phyloP scores from a whole-genome alignment of 2,888 invertebrate species.

The Dasypogon diadema region DNA sequence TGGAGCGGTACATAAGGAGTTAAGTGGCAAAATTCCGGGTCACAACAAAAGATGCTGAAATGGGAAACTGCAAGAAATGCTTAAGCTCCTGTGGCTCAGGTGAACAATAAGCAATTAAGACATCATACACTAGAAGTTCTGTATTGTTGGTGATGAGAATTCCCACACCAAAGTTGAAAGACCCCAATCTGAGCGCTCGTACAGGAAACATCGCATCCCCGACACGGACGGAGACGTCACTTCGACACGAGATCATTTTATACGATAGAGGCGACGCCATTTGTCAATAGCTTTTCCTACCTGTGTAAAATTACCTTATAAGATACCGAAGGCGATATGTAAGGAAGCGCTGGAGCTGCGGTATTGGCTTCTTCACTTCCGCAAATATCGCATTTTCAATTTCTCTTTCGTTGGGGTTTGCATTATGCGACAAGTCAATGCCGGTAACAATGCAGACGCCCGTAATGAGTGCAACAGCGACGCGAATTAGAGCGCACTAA shows the following conservation, averaged over 20 bases:
- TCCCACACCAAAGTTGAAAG: constrained; percentile 52
- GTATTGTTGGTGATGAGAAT: constrained; percentile 29
- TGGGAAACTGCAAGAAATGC: constrained; percentile 31
- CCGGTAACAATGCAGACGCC: constrained; percentile 32
- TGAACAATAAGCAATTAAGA: constrained; percentile 56
- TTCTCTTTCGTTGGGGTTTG: constrained; percentile 54
- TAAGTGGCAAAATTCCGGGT: constrained; percentile 25
- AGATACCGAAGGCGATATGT: constrained; percentile 54
- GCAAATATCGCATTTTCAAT: constrained; percentile 57
- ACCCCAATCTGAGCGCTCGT: constrained; percentile 48
- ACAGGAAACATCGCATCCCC: constrained; percentile 38
- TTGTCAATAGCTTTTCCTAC: constrained; percentile 54
- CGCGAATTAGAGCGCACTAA: constrained; percentile 53
- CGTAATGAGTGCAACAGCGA: constrained; percentile 37
- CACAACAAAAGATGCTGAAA: not conserved
- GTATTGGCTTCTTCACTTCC: constrained; percentile 59
- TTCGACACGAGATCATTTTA: constrained; percentile 50
- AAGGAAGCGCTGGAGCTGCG: constrained; percentile 59
- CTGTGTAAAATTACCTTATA: constrained; percentile 53
- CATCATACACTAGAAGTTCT: constrained; percentile 37
- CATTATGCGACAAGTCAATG: constrained; percentile 24
- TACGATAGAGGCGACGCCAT: constrained; percentile 51
- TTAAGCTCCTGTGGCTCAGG: constrained; percentile 2
- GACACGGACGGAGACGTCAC: constrained; percentile 45
- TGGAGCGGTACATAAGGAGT: not conserved